Evolutionary conservation across 1,140 invertebrate species (phyloP).

Genomic region (Tachypleus tridentatus): DNA sequence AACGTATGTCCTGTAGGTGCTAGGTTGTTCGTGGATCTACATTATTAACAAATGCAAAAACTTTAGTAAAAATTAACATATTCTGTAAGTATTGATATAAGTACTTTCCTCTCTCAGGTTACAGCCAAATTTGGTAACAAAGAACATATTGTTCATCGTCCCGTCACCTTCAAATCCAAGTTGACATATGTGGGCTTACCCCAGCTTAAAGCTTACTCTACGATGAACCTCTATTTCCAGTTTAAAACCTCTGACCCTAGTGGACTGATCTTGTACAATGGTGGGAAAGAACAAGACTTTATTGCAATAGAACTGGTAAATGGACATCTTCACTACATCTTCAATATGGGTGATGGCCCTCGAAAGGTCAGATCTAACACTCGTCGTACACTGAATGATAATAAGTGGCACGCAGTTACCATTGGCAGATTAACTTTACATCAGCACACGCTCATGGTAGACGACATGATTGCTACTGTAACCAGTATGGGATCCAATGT

Average conservation of each 20-base stretch:
- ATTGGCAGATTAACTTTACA: conserved; percentile 75
- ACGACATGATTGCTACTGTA: conserved; percentile 60
- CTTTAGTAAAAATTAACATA: not conserved
- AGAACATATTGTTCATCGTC: conserved; percentile 65
- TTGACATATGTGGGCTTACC: conserved; percentile 80
- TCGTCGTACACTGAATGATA: conserved; percentile 73
- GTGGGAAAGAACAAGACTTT: conserved; percentile 71
- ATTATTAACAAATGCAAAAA: not conserved
- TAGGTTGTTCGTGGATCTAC: conserved; percentile 1
- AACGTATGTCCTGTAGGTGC: not conserved
- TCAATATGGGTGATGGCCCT: conserved; percentile 84
- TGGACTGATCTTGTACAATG: conserved; percentile 85
- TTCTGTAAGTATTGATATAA: not conserved
- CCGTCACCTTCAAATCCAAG: conserved; percentile 82
- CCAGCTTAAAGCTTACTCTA: conserved; percentile 73
- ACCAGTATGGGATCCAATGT: conserved; percentile 58
- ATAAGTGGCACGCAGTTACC: conserved; percentile 84
- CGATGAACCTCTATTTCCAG: conserved; percentile 79
- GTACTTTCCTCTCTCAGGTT: conserved; percentile 33
- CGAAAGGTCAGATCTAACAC: conserved; percentile 67
- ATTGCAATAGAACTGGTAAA: conserved; percentile 84
- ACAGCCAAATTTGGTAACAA: conserved; percentile 51
- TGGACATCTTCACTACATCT: conserved; percentile 79
- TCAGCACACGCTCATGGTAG: conserved; percentile 78
- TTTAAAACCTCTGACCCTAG: conserved; percentile 86